Conservation (phyloP, 2,797 vertebrate genomes). For the Dicrostonyx torquatus region DNA sequence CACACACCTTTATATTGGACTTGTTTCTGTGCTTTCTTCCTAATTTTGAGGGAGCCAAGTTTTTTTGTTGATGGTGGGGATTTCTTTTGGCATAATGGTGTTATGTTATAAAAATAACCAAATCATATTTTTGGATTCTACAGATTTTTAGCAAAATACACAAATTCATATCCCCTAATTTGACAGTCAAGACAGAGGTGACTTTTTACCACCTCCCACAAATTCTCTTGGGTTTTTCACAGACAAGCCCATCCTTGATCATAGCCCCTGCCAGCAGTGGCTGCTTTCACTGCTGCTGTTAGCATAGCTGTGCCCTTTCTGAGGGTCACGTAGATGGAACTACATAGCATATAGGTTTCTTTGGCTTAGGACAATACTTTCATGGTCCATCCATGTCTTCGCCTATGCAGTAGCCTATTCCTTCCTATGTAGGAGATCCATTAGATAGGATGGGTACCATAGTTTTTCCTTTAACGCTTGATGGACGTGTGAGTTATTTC, state of each 20-base stretch:
- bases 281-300: neutral
- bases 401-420: neutral
- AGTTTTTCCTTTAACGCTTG: neutral
- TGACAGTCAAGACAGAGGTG: neutral
- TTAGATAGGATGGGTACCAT: neutral
- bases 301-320: neutral
- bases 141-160: conserved; percentile 2
- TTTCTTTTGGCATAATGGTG: neutral
- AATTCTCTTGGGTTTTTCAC: neutral
- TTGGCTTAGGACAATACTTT: neutral
- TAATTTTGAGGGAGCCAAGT: conserved; percentile 1
- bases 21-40: neutral
- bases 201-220: neutral
- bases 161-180: neutral
- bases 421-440: neutral
- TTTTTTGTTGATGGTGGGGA: neutral
- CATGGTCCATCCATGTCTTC: neutral
- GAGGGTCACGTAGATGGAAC: neutral
- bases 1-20: neutral
- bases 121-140: conserved; percentile 5
- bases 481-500: neutral
- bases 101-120: neutral
- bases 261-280: neutral
- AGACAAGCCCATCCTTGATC: neutral
- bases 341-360: neutral